Evolutionary conservation across 2,888 invertebrate species (phyloP), one percentile per base, ranked within the genome.

Genomic region (Cerastis leucographa): DNA sequence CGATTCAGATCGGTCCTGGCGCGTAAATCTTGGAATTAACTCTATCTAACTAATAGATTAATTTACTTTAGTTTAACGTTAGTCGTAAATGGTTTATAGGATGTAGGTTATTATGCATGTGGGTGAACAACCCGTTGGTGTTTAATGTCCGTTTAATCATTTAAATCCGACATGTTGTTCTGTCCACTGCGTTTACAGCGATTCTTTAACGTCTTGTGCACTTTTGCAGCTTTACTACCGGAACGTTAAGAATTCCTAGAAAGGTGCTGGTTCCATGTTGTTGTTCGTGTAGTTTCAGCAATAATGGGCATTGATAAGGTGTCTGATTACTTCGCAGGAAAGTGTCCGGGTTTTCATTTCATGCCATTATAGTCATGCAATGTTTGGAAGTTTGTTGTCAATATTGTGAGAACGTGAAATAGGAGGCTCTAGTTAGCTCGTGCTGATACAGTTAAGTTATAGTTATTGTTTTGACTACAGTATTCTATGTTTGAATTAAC

Each of bases 291-390:
- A 67, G 9, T 19, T 54, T 54, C 56, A 44, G 56, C n/a, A 29
- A 19, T 71, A 80, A 66, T 71, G 51, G 44, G 4, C 62, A 68
- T 46, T 67, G 78, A 83, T 78, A 62, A 51, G 62, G 81, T 81
- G 56, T 83, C 79, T 74, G 79, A 59, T 83, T 83, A 79, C 74
- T 78, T 46, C 40, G 59, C 12, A 71, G 67, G 29, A 62, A 71
- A 78, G 83, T 67, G 19, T 61, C 25, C 54, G 59, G 62, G 51
- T 78, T 74, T n/a, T 51, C 67, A 35, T 81, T 68, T 64, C 83
- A 74, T 3, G 46, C 70, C 22, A 71, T 74, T 74, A 71, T n/a
- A 25, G 81, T 61, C 83, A 78, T 83, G 81, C 83, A 68, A 83
- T 71, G 74, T 74, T 64, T 54, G 61, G 67, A 59, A 78, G 46